A percentile compares a stretch with the other conserved stretches of the same genome.
Evolutionary conservation across 2,888 invertebrate genomes (phyloP).

Genomic region (Nomada lathburiana): DNA sequence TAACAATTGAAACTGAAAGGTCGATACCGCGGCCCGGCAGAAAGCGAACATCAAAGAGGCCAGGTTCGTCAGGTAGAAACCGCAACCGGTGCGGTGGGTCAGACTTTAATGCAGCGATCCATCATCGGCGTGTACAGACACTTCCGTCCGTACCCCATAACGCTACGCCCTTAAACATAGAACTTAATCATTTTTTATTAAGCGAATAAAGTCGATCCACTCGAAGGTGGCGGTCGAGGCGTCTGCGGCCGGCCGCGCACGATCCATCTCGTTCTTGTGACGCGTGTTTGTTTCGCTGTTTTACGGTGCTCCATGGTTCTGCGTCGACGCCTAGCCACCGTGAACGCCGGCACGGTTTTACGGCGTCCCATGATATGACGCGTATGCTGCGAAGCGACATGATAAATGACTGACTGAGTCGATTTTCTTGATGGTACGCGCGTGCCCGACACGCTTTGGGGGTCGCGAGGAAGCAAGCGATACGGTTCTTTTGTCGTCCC

Average conservation of each 20-base stretch:
- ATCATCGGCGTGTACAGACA: conserved; percentile 10
- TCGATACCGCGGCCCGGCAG: not conserved
- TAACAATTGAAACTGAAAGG: too few species aligned
- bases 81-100: not conserved
- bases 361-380: conserved; percentile 15
- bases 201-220: conserved; percentile 43
- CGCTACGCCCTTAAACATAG: conserved; percentile 12
- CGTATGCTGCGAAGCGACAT: not conserved
- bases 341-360: conserved; percentile 23
- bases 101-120: not conserved
- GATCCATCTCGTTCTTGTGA: conserved; percentile 22
- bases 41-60: too few species aligned
- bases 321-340: conserved; percentile 5
- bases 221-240: not conserved
- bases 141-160: not conserved
- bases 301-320: conserved; percentile 34
- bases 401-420: conserved; percentile 12
- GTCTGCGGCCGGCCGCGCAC: conserved; percentile 25
- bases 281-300: conserved; percentile 41
- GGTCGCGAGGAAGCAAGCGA: not conserved
- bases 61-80: conserved; percentile 11
- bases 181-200: conserved; percentile 45
- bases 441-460: not conserved
- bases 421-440: conserved; percentile 5
- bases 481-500: not conserved